Evolutionary conservation across 2,113 vertebrate genomes (phyloP).

Genomic region (Nansenia antarctica): DNA sequence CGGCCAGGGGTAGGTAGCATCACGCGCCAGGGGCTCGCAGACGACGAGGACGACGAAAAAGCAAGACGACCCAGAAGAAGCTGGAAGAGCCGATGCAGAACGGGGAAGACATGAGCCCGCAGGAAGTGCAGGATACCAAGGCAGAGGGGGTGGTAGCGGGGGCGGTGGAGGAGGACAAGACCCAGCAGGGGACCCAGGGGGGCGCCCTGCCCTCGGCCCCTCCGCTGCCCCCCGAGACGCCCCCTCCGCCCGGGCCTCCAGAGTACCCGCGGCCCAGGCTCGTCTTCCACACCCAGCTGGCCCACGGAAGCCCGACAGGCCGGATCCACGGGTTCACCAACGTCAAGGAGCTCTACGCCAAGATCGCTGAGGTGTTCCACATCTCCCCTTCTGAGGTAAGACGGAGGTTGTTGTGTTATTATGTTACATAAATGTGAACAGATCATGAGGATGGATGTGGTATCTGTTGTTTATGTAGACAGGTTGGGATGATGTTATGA

Average conservation of each 20-base stretch:
- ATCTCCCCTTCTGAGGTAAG: conserved; percentile 95
- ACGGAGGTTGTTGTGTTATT: neutral
- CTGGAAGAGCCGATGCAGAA: conserved; percentile 66
- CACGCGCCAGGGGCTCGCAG: conserved; percentile 64
- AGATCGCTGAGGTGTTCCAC: conserved; percentile 94
- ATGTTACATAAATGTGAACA: too few relatives aligned
- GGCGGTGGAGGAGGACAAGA: conserved; percentile 54
- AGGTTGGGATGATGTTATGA: too few relatives aligned
- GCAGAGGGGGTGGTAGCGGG: conserved; percentile 43
- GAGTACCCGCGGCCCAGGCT: conserved; percentile 81
- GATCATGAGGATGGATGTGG: too few relatives aligned
- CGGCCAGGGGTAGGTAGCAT: conserved; percentile 51
- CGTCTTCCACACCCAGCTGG: conserved; percentile 95
- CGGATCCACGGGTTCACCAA: conserved; percentile 96
- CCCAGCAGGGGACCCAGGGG: conserved; percentile 34
- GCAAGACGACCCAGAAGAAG: conserved; percentile 43
- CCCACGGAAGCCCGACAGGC: conserved; percentile 92
- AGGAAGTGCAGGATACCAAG: conserved; percentile 73
- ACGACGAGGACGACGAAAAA: conserved; percentile 37
- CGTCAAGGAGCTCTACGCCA: conserved; percentile 94
- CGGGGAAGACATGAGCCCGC: conserved; percentile 72
- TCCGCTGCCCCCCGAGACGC: conserved; percentile 64
- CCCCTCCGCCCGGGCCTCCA: conserved; percentile 34
- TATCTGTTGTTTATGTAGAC: too few relatives aligned
- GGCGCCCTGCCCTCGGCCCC: conserved; percentile 63